A percentile compares a stretch with the other conserved stretches of the same genome.
Conservation (phyloP, 2,113 vertebrate species). For the Terrapene triunguis region DNA sequence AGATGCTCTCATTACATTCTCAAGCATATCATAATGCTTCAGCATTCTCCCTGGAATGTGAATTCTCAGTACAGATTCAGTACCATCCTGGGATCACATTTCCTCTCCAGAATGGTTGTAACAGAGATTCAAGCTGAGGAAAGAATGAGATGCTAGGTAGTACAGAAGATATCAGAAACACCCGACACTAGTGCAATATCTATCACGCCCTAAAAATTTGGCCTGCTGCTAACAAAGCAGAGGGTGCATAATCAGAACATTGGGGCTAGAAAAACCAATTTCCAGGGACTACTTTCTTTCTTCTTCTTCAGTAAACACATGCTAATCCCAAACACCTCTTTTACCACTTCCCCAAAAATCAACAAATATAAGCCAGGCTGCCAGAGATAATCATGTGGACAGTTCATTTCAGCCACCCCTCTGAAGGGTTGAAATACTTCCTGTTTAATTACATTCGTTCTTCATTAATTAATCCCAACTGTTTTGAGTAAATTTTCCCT, state of each 20-base stretch:
- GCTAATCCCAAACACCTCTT: fast-evolving
- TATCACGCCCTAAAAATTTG: not conserved
- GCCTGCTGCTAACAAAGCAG: conserved; percentile 12
- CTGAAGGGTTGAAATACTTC: conserved; percentile 69
- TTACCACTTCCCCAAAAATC: not conserved
- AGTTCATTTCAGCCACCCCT: conserved; percentile 24
- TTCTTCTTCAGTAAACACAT: not conserved
- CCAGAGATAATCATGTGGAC: conserved; percentile 15
- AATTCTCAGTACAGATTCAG: not conserved
- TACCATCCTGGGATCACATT: not conserved
- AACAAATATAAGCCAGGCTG: not conserved
- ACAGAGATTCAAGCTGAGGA: not conserved
- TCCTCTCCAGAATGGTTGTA: not conserved
- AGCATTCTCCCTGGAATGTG: not conserved
- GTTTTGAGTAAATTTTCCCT: conserved; percentile 55
- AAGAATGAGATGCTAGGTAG: not conserved
- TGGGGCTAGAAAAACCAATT: fast-evolving
- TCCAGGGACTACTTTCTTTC: conserved; percentile 9
- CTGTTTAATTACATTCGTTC: conserved; percentile 62
- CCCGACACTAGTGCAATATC: not conserved
- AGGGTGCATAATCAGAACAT: conserved; percentile 20
- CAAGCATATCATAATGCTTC: fast-evolving
- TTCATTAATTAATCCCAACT: conserved; percentile 71
- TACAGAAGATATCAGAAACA: conserved; percentile 1
- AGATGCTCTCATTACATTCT: not conserved